Conservation (phyloP, 1,140 invertebrate species). For the Drosophila bipectinata region DNA sequence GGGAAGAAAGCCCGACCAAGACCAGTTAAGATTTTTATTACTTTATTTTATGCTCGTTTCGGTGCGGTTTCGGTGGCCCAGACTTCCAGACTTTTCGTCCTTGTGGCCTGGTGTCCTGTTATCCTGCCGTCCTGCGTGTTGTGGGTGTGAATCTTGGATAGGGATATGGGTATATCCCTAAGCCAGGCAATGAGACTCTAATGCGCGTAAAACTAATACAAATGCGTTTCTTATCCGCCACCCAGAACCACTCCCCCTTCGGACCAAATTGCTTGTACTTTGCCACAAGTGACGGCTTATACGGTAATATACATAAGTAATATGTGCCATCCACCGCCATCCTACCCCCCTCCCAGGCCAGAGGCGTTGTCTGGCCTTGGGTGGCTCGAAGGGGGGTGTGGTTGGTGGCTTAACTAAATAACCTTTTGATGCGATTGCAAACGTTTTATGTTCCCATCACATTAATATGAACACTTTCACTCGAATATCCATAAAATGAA, state of each 20-base stretch:
- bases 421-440: constrained; percentile 77
- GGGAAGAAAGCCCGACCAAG: neutral
- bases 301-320: constrained; percentile 80
- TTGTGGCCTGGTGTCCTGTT: neutral
- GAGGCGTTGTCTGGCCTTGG: constrained; percentile 33
- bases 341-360: neutral
- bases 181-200: constrained; percentile 81
- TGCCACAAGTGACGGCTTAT: constrained; percentile 79
- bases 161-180: constrained; percentile 34
- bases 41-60: constrained; percentile 78
- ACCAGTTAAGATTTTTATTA: constrained; percentile 78
- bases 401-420: constrained; percentile 71
- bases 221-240: constrained; percentile 77
- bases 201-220: constrained; percentile 82
- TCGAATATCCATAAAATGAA: constrained; percentile 35
- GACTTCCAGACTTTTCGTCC: constrained; percentile 15
- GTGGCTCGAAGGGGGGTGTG: constrained; percentile 1
- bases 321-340: constrained; percentile 54
- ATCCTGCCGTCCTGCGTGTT: neutral
- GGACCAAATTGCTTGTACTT: constrained; percentile 78
- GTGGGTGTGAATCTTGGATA: constrained; percentile 11
- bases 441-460: constrained; percentile 70
- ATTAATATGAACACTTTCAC: constrained; percentile 71
- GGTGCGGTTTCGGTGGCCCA: constrained; percentile 37
- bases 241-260: constrained; percentile 15